Conservation (phyloP, 2,888 invertebrate species). For the Psylliodes chrysocephalus region DNA sequence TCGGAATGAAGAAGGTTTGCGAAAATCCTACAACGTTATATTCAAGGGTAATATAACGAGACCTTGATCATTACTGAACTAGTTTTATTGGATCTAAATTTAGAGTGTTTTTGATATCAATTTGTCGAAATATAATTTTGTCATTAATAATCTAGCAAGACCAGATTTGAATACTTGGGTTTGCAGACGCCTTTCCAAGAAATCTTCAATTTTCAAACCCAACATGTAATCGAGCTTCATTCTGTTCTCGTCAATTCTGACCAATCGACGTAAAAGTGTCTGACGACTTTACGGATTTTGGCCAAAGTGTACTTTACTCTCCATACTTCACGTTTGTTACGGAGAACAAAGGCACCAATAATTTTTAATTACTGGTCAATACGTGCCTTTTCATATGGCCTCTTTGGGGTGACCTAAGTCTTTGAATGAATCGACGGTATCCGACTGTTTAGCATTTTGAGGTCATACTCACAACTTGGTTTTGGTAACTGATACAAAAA, state of each 20-base stretch:
- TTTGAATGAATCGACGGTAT: conserved; percentile 95
- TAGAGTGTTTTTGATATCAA: too few species aligned
- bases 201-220: conserved; percentile 98
- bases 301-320: conserved; percentile 98
- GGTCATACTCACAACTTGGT: too few species aligned
- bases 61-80: too few species aligned
- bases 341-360: conserved; percentile 98
- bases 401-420: conserved; percentile 97
- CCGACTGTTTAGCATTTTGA: conserved; percentile 87
- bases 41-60: too few species aligned
- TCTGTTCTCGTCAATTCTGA: conserved; percentile 95
- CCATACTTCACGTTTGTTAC: conserved; percentile 99
- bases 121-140: too few species aligned
- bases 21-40: too few species aligned
- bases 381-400: conserved; percentile 99
- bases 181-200: conserved; percentile 98
- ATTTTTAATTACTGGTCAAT: conserved; percentile 98
- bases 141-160: conserved; percentile 97
- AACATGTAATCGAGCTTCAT: conserved; percentile 99
- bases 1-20: too few species aligned
- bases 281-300: conserved; percentile 98
- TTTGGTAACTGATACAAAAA: too few species aligned
- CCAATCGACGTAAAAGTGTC: conserved; percentile 95
- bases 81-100: too few species aligned
- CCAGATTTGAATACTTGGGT: conserved; percentile 99